Conservation (phyloP, 2,888 invertebrate species). For the Volucella inanis region DNA sequence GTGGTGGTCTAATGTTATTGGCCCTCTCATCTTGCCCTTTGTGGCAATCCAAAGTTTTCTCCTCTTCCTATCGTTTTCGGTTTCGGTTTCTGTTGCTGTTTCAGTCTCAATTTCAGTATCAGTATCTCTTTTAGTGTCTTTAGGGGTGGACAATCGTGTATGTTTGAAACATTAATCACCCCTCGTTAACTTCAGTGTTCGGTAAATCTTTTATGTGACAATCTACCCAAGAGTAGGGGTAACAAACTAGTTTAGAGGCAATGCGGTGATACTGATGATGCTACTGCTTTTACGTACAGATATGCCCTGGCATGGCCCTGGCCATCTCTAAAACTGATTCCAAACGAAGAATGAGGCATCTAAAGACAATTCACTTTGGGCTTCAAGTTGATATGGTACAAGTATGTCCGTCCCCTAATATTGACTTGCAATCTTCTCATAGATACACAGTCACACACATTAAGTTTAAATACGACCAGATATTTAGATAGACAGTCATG, state of each 20-base stretch:
- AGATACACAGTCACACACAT: constrained; percentile 17
- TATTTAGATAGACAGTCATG: background rate
- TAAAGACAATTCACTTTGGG: background rate
- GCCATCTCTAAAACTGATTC: constrained; percentile 10
- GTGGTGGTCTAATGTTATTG: constrained; percentile 48
- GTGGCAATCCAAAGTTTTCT: constrained; percentile 58
- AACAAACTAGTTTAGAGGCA: background rate
- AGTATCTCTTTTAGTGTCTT: constrained; percentile 4
- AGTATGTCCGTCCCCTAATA: constrained; percentile 18
- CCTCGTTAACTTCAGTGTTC: constrained; percentile 69
- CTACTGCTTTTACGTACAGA: background rate
- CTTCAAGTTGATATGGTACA: constrained; percentile 14
- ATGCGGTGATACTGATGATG: constrained; percentile 25
- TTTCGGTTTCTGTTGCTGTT: background rate
- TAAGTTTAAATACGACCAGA: background rate
- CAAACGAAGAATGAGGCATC: constrained; percentile 1
- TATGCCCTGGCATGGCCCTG: too few species aligned
- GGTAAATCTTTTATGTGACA: constrained; percentile 71
- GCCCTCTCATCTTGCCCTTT: constrained; percentile 16
- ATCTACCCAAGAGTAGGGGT: constrained; percentile 1
- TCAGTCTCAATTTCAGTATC: background rate
- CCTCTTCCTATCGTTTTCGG: background rate
- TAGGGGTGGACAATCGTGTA: constrained; percentile 25
- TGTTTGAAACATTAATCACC: constrained; percentile 72
- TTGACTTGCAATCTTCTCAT: constrained; percentile 52